These are phyloP conservation scores for Rhinopomastus cyanomelas DNA, from an alignment of 2,113 vertebrate species.

Conservation along the genomic window DNA sequence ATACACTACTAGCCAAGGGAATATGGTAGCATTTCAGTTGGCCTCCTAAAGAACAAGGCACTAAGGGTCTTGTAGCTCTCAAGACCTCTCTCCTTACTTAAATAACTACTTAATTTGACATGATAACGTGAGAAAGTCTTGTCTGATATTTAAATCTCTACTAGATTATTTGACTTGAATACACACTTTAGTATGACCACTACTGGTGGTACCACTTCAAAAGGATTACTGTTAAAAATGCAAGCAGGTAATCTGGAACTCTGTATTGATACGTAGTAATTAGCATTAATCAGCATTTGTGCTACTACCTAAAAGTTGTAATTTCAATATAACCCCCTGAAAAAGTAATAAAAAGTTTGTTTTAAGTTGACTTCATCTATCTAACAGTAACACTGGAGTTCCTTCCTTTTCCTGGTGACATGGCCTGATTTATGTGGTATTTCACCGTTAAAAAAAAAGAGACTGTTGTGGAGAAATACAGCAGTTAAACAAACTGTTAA, in stretches of 20 bases:
- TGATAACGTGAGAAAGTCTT: neutral
- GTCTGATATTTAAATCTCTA: neutral
- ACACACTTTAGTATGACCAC: neutral
- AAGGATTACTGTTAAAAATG: neutral
- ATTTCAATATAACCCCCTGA: neutral
- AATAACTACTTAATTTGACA: neutral
- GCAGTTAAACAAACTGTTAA: slow-evolving; percentile 41
- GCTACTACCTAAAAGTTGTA: neutral
- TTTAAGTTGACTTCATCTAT: neutral
- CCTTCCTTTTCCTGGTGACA: neutral
- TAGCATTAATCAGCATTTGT: neutral
- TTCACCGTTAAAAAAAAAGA: slow-evolving; percentile 35
- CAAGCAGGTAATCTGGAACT: neutral
- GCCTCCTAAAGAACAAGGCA: neutral
- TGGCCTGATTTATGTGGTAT: neutral
- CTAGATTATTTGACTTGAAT: neutral
- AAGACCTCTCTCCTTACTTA: neutral
- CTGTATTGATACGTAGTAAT: neutral
- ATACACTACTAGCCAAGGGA: neutral
- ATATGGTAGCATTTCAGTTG: neutral
- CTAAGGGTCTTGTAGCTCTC: neutral
- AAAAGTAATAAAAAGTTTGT: neutral
- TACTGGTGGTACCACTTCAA: neutral
- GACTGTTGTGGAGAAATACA: neutral
- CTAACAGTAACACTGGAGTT: neutral